Percentiles rank a stretch among this genome's conserved stretches.
Conservation (phyloP, 2,113 vertebrate species). For the Salvator merianae region DNA sequence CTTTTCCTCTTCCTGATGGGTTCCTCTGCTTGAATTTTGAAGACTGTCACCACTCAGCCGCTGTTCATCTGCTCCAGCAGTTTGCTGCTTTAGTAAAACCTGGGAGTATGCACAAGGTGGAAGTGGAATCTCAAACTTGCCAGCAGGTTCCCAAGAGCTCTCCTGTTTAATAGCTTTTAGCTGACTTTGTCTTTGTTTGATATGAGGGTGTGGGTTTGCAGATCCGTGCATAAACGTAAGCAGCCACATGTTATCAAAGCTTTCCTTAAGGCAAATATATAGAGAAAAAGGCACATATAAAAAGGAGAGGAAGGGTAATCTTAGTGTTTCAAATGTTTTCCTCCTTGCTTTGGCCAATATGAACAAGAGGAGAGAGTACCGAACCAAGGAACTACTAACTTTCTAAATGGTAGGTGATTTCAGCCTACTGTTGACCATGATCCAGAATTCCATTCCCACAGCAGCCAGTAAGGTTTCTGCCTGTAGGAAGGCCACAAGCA, state of each 20-base stretch:
- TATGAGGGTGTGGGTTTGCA: constrained; percentile 14
- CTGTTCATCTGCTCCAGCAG: background rate
- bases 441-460: background rate
- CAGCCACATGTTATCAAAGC: background rate
- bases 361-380: background rate
- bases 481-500: too few relatives aligned
- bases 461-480: too few relatives aligned
- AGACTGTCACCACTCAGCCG: accelerated
- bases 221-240: background rate
- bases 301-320: background rate
- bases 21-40: accelerated
- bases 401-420: background rate
- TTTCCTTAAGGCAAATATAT: background rate
- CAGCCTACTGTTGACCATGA: background rate
- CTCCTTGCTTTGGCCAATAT: background rate
- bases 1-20: background rate
- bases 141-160: background rate
- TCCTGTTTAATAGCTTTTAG: background rate
- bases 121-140: background rate
- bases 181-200: constrained; percentile 45
- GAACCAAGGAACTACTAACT: background rate
- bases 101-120: background rate
- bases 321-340: background rate
- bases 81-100: background rate
- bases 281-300: background rate